Evolutionary conservation across 2,113 vertebrate genomes (phyloP).

Genomic region (Channa maculata): DNA sequence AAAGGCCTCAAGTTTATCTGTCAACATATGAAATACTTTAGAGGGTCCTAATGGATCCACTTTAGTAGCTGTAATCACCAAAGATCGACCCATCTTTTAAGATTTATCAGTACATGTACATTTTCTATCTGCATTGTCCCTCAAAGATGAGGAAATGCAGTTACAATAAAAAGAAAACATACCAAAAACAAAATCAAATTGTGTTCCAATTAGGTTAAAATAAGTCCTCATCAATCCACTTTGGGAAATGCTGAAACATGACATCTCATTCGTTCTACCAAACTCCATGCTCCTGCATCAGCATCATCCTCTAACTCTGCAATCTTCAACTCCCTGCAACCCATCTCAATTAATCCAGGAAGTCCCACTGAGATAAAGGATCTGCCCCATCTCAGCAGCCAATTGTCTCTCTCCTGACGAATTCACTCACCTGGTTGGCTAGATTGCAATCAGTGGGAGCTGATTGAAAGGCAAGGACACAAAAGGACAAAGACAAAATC

Average conservation of each 20-base stretch:
- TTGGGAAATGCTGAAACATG: slow-evolving; percentile 38
- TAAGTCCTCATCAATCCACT: not conserved
- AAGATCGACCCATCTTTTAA: too few relatives aligned
- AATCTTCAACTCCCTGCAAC: slow-evolving; percentile 33
- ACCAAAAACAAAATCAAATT: too few relatives aligned
- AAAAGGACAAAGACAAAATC: slow-evolving; percentile 80
- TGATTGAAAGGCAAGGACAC: slow-evolving; percentile 81
- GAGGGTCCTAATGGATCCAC: too few relatives aligned
- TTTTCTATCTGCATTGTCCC: too few relatives aligned
- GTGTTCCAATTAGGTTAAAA: too few relatives aligned
- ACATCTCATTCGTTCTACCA: slow-evolving; percentile 14
- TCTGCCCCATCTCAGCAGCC: slow-evolving; percentile 64
- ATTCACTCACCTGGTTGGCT: slow-evolving; percentile 79
- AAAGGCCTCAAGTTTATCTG: too few relatives aligned
- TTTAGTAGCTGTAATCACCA: too few relatives aligned
- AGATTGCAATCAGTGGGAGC: slow-evolving; percentile 76
- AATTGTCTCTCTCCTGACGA: slow-evolving; percentile 75
- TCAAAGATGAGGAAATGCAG: too few relatives aligned
- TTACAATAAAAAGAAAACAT: too few relatives aligned
- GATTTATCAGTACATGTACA: too few relatives aligned
- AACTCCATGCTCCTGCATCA: slow-evolving; percentile 17
- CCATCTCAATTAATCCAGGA: slow-evolving; percentile 75
- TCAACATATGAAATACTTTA: too few relatives aligned
- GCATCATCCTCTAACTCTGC: slow-evolving; percentile 35
- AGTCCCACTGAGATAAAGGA: slow-evolving; percentile 74